Evolutionary conservation across 2,113 vertebrate genomes (phyloP), one percentile per base, ranked within the genome.

Genomic region (Labeo rohita): DNA sequence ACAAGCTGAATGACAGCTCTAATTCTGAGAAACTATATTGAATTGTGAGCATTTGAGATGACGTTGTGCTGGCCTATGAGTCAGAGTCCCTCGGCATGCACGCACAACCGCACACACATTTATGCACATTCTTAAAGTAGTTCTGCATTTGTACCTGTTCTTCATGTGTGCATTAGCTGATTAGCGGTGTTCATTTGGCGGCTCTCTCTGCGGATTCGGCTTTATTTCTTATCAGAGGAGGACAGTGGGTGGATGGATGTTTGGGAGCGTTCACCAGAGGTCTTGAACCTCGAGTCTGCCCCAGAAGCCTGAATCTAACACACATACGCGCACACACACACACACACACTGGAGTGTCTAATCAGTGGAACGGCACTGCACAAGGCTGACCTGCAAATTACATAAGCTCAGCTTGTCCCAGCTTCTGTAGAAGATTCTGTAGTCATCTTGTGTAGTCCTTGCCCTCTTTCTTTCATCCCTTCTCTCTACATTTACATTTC

Each of bases 301-400:
- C 47, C 49, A 59, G 16, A 34, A 28, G 21, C 16, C 28, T 63
- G 50, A 79, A 72, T 68, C 16, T 49, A n/a, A 66, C 52, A 36
- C 13, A 52, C 6, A 9, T 2, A 23, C 15, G 28, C 47, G 75
- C 39, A 28, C 9, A 63, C 52, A 65, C 50, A 75, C 12, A 85
- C 56, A 66, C 54, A 85, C 50, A 73, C 84, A 43, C 34, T 61
- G 43, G 12, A 84, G 43, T 45, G 34, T 78, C 85, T 15, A 80
- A 82, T 77, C 85, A 72, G 74, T 85, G 70, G 36, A 52, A 84
- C 16, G 39, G 68, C 83, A 65, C 50, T 81, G 66, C 81, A 84
- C 63, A 77, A 73, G 76, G 5, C 47, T 90, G 91, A 89, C 88
- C 91, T 91, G 89, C 86, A 91, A 84, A 88, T 90, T 90, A 90